Evolutionary conservation across 1,140 invertebrate genomes (phyloP), one percentile per base, ranked within the genome.

Genomic region (Drosophila seguyi): DNA sequence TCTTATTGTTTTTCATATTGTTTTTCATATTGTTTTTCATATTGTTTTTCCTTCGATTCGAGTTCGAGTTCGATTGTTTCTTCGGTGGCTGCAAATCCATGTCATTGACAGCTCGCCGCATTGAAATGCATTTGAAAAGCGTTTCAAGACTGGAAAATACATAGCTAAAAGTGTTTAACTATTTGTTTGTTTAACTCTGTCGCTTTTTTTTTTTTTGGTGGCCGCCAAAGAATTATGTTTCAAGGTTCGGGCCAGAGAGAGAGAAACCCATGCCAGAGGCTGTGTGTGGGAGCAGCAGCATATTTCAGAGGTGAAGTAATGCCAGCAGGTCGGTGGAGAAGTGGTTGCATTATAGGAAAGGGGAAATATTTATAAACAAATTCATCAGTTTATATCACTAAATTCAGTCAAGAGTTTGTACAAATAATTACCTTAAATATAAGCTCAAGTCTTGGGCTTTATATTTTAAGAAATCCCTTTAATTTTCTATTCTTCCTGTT

Each of bases 91-190:
- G 83, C 69, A 88, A 72, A 88, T 84, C 68, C 84, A 88, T 88
- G 84, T 84, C 84, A 87, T 87, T 84, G 84, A 88, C 84, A 88
- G 84, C 84, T 79, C 50, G 47, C 4, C 10, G 16, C 27, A 45
- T 20, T 29, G 42, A 63, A 58, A 58, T 75, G 73, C 59, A 65
- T 42, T 56, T 44, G 56, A 60, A 60, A 66, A 66, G 42, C 18
- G 58, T 47, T 61, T 69, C 20, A 25, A 11, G 58, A 29, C 39
- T 38, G 20, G 44, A 57, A 34, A 42, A 75, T 50, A 34, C 18
- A 75, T 50, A 44, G 59, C 18, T 38, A 31, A 44, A 45, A 81
- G 68, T 71, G 56, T 50, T 74, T 81, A 78, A 71, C 63, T 74
- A 78, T 86, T 86, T 85, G 74, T 86, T 71, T 77, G 72, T 50